phyloP scores from a whole-genome alignment of 2,113 vertebrate species.

The Dermatemys mawii region DNA sequence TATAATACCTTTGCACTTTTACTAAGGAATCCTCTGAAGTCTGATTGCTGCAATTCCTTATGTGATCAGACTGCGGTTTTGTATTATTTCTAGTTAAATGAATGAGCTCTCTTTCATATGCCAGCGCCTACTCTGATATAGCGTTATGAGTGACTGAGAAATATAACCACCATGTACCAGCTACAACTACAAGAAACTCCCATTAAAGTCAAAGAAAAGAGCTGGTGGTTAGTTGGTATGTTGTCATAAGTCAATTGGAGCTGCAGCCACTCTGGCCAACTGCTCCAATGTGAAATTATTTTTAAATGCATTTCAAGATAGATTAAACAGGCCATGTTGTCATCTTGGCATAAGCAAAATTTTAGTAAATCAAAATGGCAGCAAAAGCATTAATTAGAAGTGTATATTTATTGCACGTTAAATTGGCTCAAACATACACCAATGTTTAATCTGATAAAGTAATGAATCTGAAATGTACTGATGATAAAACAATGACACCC shows the following conservation, averaged over 20 bases:
- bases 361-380: neutral
- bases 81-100: neutral
- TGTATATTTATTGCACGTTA: neutral
- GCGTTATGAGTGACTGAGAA: neutral
- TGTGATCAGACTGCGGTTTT: neutral
- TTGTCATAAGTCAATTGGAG: neutral
- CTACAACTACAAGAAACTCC: neutral
- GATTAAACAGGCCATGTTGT: neutral
- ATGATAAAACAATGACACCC: neutral
- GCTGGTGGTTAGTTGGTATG: rapidly evolving
- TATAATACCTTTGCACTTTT: neutral
- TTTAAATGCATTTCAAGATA: neutral
- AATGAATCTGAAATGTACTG: neutral
- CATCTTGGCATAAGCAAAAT: neutral
- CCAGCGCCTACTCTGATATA: rapidly evolving
- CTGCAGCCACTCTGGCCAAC: neutral
- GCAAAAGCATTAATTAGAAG: neutral
- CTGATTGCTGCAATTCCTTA: neutral
- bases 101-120: neutral
- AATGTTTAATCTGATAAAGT: neutral
- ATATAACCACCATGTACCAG: neutral
- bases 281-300: neutral
- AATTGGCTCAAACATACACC: neutral
- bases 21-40: neutral
- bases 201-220: neutral